A percentile compares a stretch with the other conserved stretches of the same genome.
These are phyloP conservation scores for Mamestra configurata DNA, from an alignment of 1,140 invertebrate genomes.

Conservation along the genomic window DNA sequence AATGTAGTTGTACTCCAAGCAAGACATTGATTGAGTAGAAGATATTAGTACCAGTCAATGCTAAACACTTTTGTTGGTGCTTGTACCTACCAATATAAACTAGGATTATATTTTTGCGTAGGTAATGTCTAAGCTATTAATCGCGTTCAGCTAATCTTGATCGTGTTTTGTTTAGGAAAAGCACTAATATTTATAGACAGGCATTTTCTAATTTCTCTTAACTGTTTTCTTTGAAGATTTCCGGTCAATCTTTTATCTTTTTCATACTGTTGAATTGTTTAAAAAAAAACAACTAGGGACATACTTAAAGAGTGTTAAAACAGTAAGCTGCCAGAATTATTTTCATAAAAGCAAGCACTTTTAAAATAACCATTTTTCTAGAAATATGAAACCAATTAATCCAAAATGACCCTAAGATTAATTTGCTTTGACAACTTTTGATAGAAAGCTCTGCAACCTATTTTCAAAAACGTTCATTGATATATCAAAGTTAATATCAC, in stretches of 20 bases:
- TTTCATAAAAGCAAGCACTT: too few relatives aligned
- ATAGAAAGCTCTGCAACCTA: not conserved
- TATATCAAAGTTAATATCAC: not conserved
- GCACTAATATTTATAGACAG: not conserved
- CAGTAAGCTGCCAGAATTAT: too few relatives aligned
- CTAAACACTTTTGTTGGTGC: conserved; percentile 19
- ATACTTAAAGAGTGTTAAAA: too few relatives aligned
- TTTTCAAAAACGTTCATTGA: not conserved
- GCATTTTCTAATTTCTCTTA: not conserved
- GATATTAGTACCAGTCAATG: conserved; percentile 15
- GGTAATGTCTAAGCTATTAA: conserved; percentile 4
- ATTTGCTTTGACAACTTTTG: too few relatives aligned
- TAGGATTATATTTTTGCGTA: not conserved
- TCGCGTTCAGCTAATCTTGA: conserved; percentile 1
- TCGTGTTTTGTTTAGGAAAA: conserved; percentile 1
- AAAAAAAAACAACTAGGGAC: too few relatives aligned
- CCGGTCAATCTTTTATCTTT: not conserved
- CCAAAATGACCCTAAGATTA: too few relatives aligned
- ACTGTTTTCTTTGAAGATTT: not conserved
- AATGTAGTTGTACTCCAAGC: conserved; percentile 16
- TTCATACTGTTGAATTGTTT: not conserved
- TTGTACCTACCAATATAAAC: conserved; percentile 2
- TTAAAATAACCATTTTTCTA: too few relatives aligned
- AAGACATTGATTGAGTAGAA: conserved; percentile 32
- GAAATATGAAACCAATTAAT: too few relatives aligned